phyloP scores from a whole-genome alignment of 2,113 vertebrate genomes.

The Pyrgilauda ruficollis region DNA sequence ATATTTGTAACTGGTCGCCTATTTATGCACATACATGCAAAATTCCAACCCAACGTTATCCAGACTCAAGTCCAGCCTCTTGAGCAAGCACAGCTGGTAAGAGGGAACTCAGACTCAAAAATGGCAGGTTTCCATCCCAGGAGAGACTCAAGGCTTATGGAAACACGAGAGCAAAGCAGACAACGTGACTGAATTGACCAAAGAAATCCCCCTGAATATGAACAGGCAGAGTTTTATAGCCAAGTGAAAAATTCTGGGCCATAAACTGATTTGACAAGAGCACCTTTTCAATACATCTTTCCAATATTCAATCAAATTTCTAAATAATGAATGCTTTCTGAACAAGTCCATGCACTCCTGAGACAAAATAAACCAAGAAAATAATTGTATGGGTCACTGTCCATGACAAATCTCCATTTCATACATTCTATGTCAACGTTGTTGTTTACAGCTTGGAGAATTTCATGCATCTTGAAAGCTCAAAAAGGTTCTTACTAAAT shows the following conservation, averaged over 20 bases:
- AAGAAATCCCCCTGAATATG: background rate
- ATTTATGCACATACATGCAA: fast-evolving
- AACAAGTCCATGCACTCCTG: background rate
- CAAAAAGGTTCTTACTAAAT: background rate
- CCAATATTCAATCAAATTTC: background rate
- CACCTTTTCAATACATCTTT: background rate
- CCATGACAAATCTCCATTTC: background rate
- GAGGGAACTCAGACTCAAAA: background rate
- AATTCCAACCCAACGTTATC: background rate
- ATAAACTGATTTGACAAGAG: background rate
- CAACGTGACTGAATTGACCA: background rate
- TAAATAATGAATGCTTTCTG: background rate
- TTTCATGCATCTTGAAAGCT: background rate
- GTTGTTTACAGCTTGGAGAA: background rate
- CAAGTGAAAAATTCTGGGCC: background rate
- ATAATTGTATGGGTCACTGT: background rate
- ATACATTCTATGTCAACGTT: background rate
- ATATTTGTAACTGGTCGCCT: background rate
- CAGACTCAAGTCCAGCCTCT: background rate
- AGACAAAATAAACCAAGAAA: background rate
- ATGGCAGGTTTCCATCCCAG: background rate
- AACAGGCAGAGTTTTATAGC: background rate
- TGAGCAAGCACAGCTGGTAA: background rate
- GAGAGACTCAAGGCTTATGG: background rate
- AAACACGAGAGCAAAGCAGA: background rate